Evolutionary conservation across 92 coral and sea anemone genomes (phyloP).

Genomic region (Heliopora coerulea): DNA sequence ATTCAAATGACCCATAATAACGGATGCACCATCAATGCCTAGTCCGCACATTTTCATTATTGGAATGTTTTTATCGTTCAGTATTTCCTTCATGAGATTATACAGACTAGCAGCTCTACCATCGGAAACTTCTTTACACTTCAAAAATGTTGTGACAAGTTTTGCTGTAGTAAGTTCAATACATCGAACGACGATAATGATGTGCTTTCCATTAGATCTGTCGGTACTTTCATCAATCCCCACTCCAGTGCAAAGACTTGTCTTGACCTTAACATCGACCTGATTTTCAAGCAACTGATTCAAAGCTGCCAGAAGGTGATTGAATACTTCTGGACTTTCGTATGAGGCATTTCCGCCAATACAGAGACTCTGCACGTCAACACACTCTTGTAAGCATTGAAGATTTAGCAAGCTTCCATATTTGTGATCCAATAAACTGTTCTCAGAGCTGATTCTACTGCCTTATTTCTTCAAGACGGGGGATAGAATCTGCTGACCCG

Average conservation of each 20-base stretch:
- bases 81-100: neutral
- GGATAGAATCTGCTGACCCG: slow-evolving; percentile 38
- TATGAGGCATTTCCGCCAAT: slow-evolving; percentile 43
- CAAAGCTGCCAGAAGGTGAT: no score
- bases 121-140: slow-evolving; percentile 34
- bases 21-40: slow-evolving; percentile 57
- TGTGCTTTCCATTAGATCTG: no score
- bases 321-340: no score
- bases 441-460: slow-evolving; percentile 33
- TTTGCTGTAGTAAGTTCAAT: slow-evolving; percentile 19
- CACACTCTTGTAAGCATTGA: slow-evolving; percentile 37
- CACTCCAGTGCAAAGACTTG: slow-evolving; percentile 30
- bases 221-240: slow-evolving; percentile 45
- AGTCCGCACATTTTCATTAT: slow-evolving; percentile 54
- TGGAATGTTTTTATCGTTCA: neutral
- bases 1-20: slow-evolving; percentile 41
- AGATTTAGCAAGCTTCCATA: slow-evolving; percentile 38
- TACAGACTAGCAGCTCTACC: slow-evolving; percentile 38
- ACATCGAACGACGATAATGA: no score
- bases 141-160: slow-evolving; percentile 16
- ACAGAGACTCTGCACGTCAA: slow-evolving; percentile 38
- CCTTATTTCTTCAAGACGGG: slow-evolving; percentile 16
- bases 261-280: no score
- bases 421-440: slow-evolving; percentile 44
- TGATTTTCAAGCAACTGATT: no score